These are phyloP conservation scores for Phasianus colchicus DNA, from an alignment of 2,113 vertebrate species.

Conservation along the genomic window DNA sequence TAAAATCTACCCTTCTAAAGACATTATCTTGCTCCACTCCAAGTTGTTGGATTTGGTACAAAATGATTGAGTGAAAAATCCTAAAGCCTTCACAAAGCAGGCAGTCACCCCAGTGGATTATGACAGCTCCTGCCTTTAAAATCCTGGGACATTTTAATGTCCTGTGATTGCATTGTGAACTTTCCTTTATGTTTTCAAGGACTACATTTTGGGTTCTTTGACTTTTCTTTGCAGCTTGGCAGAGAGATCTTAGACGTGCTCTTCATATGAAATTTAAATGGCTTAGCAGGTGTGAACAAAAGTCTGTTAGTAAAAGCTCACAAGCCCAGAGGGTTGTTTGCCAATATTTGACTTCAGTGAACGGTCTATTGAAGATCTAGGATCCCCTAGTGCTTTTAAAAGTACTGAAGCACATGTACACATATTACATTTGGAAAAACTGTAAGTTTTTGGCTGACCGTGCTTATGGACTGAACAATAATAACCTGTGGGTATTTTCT, in stretches of 20 bases:
- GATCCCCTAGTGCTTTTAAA: slow-evolving; percentile 34
- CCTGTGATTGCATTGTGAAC: not conserved
- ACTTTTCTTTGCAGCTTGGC: slow-evolving; percentile 6
- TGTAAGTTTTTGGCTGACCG: slow-evolving; percentile 12
- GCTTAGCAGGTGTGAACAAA: slow-evolving; percentile 34
- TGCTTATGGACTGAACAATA: slow-evolving; percentile 23
- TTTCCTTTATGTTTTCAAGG: slow-evolving; percentile 4
- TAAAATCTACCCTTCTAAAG: not conserved
- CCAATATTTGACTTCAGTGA: slow-evolving; percentile 20
- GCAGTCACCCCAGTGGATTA: not conserved
- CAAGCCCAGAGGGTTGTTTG: slow-evolving; percentile 34
- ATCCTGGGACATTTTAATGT: not conserved
- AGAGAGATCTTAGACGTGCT: not conserved
- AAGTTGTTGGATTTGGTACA: not conserved
- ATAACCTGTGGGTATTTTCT: slow-evolving; percentile 34
- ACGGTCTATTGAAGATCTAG: not conserved
- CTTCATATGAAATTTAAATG: slow-evolving; percentile 26
- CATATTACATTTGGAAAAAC: not conserved
- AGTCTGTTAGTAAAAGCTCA: not conserved
- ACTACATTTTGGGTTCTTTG: not conserved
- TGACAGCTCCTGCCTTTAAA: not conserved
- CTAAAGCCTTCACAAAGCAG: not conserved
- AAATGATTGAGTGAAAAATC: not conserved
- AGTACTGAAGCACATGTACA: slow-evolving; percentile 15
- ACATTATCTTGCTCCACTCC: not conserved